Base-by-base conservation (phyloP, 2,888 invertebrate species). In the Gari tellinella region DNA sequence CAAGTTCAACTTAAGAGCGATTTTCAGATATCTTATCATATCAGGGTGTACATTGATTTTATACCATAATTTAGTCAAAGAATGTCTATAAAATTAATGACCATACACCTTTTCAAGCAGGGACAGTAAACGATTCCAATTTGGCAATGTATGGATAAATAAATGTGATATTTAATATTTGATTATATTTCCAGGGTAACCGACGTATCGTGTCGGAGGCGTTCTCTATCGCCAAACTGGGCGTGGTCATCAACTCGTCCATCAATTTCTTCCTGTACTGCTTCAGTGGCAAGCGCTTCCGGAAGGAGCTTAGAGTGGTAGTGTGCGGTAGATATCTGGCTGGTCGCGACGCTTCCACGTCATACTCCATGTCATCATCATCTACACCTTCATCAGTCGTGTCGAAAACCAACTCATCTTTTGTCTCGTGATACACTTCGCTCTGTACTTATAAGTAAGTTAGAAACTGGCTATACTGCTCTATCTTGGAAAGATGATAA, bases 251-350 rank as follows among this genome's bases (percentile, higher is more conserved):
- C 68, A 89, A 89, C 72, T 88, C 89, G 15, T 85, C 87, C 38
- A 80, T 88, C 40, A 88, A 88, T 51, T 87, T 87, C 64, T 74
- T 87, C 55, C 74, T 88, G 45, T 88, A 88, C 72, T 86, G 86
- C 31, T 45, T 87, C 43, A 85, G 84, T 49, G 86, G 84, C 0
- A 72, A 72, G 25, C 73, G 83, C 8, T 89, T 89, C 82, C 80
- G 89, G 17, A 78, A 80, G 58, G 87, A 87, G 48, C 68, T 87
- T 12, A 3, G 46, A 1, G 12, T 21, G 26, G 55, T 73, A 37
- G 41, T 78, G 23, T 78, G 78, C 41, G 49, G 63, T 37, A 53
- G 56, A 37, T 25, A 63, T 25, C n/a, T 10, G 12, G 31, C 23
- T 4, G 37, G 43, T n/a, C 37, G 31, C 4, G 64, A 60, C 0